A percentile compares a stretch with the other conserved stretches of the same genome.
phyloP scores from a whole-genome alignment of 2,888 invertebrate species.

The Mimumesa dahlbomi region DNA sequence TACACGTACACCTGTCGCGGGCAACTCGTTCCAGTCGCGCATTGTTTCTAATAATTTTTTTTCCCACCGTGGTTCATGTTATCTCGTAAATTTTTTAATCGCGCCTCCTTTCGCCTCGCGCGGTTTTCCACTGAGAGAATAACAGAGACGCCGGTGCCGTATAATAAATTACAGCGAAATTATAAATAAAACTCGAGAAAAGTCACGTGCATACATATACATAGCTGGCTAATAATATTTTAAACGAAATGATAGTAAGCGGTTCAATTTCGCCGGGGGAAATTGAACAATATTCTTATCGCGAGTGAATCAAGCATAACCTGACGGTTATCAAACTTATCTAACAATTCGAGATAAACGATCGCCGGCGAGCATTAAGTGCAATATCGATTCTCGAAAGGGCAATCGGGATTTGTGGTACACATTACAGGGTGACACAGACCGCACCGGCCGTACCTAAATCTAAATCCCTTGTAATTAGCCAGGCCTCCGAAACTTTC shows the following conservation, averaged over 20 bases:
- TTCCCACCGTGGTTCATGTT: not conserved
- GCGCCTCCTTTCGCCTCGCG: not conserved
- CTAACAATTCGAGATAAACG: conserved; percentile 49
- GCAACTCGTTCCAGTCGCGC: not conserved
- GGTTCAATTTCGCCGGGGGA: too few relatives aligned
- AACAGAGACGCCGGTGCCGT: too few relatives aligned
- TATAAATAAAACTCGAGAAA: too few relatives aligned
- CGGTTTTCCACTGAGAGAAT: too few relatives aligned
- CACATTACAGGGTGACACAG: conserved; percentile 2
- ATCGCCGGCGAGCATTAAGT: conserved; percentile 13
- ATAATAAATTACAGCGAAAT: too few relatives aligned
- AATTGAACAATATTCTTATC: not conserved
- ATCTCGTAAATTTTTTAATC: not conserved
- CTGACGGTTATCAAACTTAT: conserved; percentile 30
- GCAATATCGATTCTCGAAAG: conserved; percentile 44
- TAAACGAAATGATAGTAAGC: too few relatives aligned
- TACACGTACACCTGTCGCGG: too few relatives aligned
- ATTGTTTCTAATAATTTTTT: not conserved
- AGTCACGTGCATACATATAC: too few relatives aligned
- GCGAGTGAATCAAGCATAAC: not conserved
- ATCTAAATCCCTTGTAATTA: conserved; percentile 20
- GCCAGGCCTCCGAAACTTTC: not conserved
- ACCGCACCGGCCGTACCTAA: conserved; percentile 5
- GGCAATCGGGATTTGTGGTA: conserved; percentile 32
- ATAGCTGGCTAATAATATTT: too few relatives aligned